These are phyloP conservation scores for Crotalus viridis DNA, from an alignment of 2,113 vertebrate species.

Conservation along the genomic window DNA sequence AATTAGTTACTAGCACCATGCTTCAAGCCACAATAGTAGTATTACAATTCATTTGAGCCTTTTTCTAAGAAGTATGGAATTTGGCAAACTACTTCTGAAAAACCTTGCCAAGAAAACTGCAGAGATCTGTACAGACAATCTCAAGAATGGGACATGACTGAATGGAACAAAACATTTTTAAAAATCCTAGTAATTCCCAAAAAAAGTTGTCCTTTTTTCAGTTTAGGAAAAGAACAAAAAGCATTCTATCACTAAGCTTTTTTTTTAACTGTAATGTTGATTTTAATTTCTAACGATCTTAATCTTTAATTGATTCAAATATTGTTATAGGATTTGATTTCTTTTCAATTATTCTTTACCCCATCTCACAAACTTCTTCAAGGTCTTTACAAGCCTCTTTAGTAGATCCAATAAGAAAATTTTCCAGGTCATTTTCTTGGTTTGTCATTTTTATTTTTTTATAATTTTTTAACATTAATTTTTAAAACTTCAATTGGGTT, in stretches of 20 bases:
- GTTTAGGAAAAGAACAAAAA: neutral
- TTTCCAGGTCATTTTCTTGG: neutral
- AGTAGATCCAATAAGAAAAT: neutral
- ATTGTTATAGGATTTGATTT: neutral
- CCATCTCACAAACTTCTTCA: neutral
- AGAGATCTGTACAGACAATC: neutral
- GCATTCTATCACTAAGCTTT: neutral
- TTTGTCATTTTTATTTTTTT: neutral
- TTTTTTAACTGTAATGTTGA: neutral
- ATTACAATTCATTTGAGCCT: constrained; percentile 15
- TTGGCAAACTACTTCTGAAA: neutral
- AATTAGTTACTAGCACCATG: neutral
- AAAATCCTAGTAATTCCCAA: neutral
- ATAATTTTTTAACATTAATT: neutral
- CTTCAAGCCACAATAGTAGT: neutral
- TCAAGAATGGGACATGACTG: neutral
- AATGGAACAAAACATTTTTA: neutral
- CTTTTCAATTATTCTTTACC: neutral
- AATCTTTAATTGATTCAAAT: neutral
- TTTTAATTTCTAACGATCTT: neutral
- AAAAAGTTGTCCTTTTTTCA: neutral
- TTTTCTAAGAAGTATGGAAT: constrained; percentile 1
- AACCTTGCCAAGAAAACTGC: neutral
- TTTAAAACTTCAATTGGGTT: neutral
- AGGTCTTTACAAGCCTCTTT: neutral